Base-by-base conservation (phyloP, 2,888 invertebrate genomes). In the Aspidiotus rigidus region DNA sequence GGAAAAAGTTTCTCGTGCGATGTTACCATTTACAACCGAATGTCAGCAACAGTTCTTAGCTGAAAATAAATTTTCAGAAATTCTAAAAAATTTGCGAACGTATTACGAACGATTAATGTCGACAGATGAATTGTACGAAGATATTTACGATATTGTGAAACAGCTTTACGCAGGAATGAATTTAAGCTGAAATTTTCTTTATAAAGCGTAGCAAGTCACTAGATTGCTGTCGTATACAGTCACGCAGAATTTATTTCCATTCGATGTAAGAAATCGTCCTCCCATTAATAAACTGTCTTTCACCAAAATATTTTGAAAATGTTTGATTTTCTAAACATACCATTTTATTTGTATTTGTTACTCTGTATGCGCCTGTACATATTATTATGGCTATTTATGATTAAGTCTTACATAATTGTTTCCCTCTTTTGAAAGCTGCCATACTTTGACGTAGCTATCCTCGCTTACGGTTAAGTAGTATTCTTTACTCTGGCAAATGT, bases 401-500 rank as follows among this genome's bases (percentile, higher is more conserved):
- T 63, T 54, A 56, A 69, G 54, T 73, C 72, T 5, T 39, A 63
- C 57, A 13, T 69, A 55, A 13, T 40, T 41, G 59, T 57, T 63
- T 59, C 61, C 69, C 11, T 64, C 69, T 64, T 72, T 72, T n/a
- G 69, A 70, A 11, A 76, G 72, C 62, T 74, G 73, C 76, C 76
- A 77, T 7, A 77, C 73, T 71, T 74, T 75, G 41, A 74, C 75
- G 72, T 75, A 76, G 2, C 75, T 74, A 61, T 77, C 76, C 71
- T 77, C 76, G 0, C 75, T 75, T 17, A 75, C 75, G 6, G 76
- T 74, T 1, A 75, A 62, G 11, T 74, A 55, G 7, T 67, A 64
- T 40, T 73, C 72, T 10, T 61, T 64, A 1, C 73, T 72, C 13
- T 73, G 72, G 7, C 75, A 75, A 7, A 76, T 71, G 59, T 76